A percentile compares a stretch with the other conserved stretches of the same genome.
These are phyloP conservation scores for Acanthopagrus latus DNA, from an alignment of 2,797 vertebrate species.

Conservation along the genomic window DNA sequence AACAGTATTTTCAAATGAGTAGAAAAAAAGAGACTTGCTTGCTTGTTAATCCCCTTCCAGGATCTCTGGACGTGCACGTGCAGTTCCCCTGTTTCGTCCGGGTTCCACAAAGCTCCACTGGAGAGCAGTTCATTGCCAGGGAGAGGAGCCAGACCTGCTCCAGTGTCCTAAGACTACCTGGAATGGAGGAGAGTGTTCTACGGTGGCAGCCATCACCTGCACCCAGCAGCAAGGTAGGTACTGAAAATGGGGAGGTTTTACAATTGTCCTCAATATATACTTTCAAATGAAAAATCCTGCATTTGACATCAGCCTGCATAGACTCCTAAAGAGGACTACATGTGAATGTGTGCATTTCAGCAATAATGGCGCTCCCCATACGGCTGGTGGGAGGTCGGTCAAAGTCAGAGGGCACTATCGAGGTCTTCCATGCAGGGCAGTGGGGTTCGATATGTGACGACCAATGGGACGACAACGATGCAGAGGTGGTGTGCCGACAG, in stretches of 20 bases:
- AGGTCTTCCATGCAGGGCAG: conserved; percentile 91
- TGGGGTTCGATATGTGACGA: conserved; percentile 98
- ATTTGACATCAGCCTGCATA: not conserved
- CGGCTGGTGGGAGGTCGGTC: conserved; percentile 89
- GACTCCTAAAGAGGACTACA: not conserved
- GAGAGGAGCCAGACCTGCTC: conserved; percentile 90
- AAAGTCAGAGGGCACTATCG: conserved; percentile 90
- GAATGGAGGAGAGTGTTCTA: conserved; percentile 86
- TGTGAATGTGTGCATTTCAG: conserved; percentile 45
- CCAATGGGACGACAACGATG: conserved; percentile 96
- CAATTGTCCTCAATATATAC: not conserved
- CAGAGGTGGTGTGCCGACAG: conserved; percentile 97
- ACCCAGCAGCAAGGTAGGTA: conserved; percentile 80
- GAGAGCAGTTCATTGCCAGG: conserved; percentile 88
- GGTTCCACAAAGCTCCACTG: conserved; percentile 87
- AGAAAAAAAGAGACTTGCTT: not conserved
- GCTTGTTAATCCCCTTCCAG: conserved; percentile 69
- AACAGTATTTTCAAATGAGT: not conserved
- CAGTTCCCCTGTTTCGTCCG: conserved; percentile 81
- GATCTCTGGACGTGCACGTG: conserved; percentile 86
- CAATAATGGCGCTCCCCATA: conserved; percentile 77
- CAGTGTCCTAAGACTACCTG: conserved; percentile 88
- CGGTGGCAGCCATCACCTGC: conserved; percentile 90
- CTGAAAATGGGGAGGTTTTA: not conserved
- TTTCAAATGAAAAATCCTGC: not conserved